These are phyloP conservation scores for Mohoua ochrocephala DNA, from an alignment of 2,113 vertebrate species.

Conservation along the genomic window DNA sequence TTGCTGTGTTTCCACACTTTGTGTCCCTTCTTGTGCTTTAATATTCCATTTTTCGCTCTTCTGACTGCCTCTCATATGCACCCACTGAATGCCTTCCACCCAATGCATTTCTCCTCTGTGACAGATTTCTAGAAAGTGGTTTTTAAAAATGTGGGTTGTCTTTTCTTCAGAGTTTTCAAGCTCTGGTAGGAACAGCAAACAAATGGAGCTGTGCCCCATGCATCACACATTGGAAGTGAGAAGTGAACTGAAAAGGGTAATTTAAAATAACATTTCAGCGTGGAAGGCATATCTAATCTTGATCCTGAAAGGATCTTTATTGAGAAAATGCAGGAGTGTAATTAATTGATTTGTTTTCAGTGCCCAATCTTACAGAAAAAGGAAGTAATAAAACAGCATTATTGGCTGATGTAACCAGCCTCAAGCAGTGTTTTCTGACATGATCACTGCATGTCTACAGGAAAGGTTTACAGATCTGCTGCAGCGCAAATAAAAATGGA, in stretches of 20 bases:
- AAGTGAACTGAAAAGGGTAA: not conserved
- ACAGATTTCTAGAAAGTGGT: not conserved
- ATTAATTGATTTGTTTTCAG: not conserved
- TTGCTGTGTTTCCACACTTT: not conserved
- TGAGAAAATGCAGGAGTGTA: not conserved
- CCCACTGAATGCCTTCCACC: not conserved
- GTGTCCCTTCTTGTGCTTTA: not conserved
- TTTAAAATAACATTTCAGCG: not conserved
- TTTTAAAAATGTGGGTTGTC: not conserved
- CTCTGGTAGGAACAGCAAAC: conserved; percentile 1
- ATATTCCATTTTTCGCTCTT: not conserved
- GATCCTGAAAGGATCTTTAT: not conserved
- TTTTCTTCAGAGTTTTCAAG: not conserved
- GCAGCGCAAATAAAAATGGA: not conserved
- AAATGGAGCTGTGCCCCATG: not conserved
- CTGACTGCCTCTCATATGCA: not conserved
- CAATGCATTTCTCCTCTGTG: not conserved
- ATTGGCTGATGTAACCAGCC: not conserved
- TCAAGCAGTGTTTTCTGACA: not conserved
- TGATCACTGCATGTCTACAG: not conserved
- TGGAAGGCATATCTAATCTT: not conserved
- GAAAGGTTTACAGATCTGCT: not conserved
- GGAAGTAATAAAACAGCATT: not conserved
- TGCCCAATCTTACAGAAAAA: not conserved
- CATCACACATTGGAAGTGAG: not conserved